Evolutionary conservation across 2,888 invertebrate genomes (phyloP).

Genomic region (Eupithecia tripunctaria): DNA sequence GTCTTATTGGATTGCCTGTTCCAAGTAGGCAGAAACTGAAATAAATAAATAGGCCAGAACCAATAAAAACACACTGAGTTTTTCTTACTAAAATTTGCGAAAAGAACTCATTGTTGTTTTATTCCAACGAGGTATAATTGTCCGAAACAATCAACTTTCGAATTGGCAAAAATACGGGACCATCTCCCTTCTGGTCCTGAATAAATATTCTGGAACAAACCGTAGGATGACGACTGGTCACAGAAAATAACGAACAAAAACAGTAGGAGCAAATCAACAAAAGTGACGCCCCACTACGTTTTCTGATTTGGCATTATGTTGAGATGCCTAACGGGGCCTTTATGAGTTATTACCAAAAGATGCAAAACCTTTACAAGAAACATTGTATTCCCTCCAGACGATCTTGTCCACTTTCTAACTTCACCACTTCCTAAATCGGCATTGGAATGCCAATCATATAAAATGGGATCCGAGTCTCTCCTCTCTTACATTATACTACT

Average conservation of each 20-base stretch:
- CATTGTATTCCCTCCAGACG: too few relatives aligned
- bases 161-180: constrained; percentile 64
- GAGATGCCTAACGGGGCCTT: background rate
- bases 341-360: background rate
- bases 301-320: background rate
- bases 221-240: constrained; percentile 49
- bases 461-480: too few relatives aligned
- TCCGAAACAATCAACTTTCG: constrained; percentile 67
- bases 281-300: background rate
- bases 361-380: background rate
- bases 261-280: background rate
- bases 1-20: background rate
- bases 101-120: constrained; percentile 39
- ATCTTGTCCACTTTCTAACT: too few relatives aligned
- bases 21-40: background rate
- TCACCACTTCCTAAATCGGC: too few relatives aligned
- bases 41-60: too few relatives aligned
- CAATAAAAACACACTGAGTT: constrained; percentile 1
- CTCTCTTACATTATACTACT: too few relatives aligned
- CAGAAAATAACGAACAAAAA: background rate
- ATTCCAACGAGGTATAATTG: constrained; percentile 45
- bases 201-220: constrained; percentile 77
- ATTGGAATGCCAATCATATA: too few relatives aligned
- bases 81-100: background rate
- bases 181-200: constrained; percentile 57